phyloP scores from a whole-genome alignment of 92 coral and sea anemone species.

The Metridium senile region DNA sequence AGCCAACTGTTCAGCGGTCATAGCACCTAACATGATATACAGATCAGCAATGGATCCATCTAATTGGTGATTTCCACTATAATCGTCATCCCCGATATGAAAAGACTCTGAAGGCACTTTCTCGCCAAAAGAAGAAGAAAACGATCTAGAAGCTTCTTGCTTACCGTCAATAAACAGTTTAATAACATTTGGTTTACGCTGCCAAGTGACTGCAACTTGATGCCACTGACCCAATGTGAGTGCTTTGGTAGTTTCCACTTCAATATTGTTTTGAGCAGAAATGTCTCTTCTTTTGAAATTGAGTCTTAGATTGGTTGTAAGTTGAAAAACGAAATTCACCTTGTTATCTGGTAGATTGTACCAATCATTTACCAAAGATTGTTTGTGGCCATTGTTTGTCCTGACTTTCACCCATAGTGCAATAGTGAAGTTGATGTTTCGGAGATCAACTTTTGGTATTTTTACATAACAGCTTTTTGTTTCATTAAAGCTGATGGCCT shows the following conservation, averaged over 20 bases:
- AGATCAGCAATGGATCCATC: conserved; percentile 18
- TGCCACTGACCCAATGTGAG: neutral
- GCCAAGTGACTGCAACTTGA: conserved; percentile 26
- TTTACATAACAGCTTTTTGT: conserved; percentile 3
- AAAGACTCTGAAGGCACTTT: neutral
- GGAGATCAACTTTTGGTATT: conserved; percentile 23
- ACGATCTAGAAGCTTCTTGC: neutral
- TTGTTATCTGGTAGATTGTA: neutral
- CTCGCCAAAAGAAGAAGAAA: neutral
- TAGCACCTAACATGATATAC: conserved; percentile 2
- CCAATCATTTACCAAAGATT: conserved; percentile 8
- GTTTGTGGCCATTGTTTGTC: neutral
- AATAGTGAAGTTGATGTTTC: conserved; percentile 14
- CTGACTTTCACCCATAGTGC: conserved; percentile 2
- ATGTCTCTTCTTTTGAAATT: neutral
- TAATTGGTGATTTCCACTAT: neutral
- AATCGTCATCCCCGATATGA: conserved; percentile 10
- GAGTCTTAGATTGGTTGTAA: neutral
- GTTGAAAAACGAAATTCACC: neutral
- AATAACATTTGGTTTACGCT: neutral
- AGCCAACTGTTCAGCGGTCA: neutral
- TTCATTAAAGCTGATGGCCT: conserved; percentile 18
- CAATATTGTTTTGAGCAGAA: neutral
- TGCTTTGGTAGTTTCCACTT: neutral
- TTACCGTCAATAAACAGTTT: conserved; percentile 10